Evolutionary conservation across 23 tunicate species (phyloP).

Genomic region (Trididemnum miniatum): DNA sequence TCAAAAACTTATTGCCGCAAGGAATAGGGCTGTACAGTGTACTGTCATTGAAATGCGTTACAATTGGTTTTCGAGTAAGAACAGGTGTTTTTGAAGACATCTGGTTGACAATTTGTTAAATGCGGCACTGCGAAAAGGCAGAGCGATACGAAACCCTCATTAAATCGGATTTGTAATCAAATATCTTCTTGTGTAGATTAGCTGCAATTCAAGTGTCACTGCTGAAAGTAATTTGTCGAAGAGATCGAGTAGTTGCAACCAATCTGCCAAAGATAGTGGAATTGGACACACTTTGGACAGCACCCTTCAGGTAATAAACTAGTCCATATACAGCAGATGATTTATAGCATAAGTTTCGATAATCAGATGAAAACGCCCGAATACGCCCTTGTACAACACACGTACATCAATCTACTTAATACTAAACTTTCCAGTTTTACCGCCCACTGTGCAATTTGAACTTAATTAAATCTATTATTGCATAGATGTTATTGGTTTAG

Average conservation of each 20-base stretch:
- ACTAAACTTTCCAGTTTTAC: neutral
- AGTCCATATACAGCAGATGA: neutral
- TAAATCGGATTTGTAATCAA: neutral
- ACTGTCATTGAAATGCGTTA: too few species aligned
- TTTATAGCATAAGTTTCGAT: conserved; percentile 1
- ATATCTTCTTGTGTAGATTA: conserved; percentile 2
- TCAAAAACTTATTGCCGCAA: too few species aligned
- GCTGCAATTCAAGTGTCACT: neutral
- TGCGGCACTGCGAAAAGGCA: too few species aligned
- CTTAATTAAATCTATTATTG: neutral
- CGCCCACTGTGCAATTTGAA: neutral
- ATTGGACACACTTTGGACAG: conserved; percentile 20
- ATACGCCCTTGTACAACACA: conserved; percentile 17
- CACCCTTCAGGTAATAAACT: neutral
- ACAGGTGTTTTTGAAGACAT: too few species aligned
- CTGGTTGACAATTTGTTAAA: too few species aligned
- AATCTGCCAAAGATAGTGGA: conserved; percentile 33
- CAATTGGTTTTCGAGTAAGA: too few species aligned
- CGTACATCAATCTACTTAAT: neutral
- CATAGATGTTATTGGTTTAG: neutral
- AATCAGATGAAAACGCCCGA: neutral
- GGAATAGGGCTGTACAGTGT: too few species aligned
- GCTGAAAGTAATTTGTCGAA: conserved; percentile 9
- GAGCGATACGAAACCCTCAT: too few species aligned
- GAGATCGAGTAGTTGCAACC: neutral